phyloP scores from a whole-genome alignment of 2,113 vertebrate genomes.

The Sceloporus undulatus region DNA sequence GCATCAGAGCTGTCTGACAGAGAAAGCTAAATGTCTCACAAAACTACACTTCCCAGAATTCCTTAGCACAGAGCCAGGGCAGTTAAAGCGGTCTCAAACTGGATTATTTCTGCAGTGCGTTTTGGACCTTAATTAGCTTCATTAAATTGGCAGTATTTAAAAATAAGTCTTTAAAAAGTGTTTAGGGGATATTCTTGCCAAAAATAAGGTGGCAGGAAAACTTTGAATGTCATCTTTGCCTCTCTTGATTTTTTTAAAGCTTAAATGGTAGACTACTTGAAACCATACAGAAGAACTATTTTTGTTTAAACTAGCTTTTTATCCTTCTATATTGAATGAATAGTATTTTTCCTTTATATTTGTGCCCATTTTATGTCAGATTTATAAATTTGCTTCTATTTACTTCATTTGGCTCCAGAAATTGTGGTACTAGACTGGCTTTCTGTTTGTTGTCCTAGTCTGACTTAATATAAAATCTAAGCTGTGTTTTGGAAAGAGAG shows the following conservation, averaged over 20 bases:
- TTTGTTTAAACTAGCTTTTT: slow-evolving; percentile 54
- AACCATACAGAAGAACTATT: slow-evolving; percentile 41
- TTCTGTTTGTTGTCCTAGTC: slow-evolving; percentile 43
- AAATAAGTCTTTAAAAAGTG: slow-evolving; percentile 36
- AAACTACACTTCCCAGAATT: no score
- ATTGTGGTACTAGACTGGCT: slow-evolving; percentile 23
- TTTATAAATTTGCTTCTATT: slow-evolving; percentile 42
- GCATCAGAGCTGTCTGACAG: no score
- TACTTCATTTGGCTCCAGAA: slow-evolving; percentile 48
- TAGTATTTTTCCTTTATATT: slow-evolving; percentile 45
- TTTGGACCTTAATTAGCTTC: slow-evolving; percentile 13
- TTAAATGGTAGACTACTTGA: neutral
- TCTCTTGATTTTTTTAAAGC: slow-evolving; percentile 29
- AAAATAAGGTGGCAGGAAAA: slow-evolving; percentile 39
- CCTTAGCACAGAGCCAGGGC: no score
- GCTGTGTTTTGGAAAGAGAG: slow-evolving; percentile 34
- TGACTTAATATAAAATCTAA: slow-evolving; percentile 40
- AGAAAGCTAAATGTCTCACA: no score
- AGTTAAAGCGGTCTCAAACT: no score
- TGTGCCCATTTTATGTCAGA: slow-evolving; percentile 53
- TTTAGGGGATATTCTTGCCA: slow-evolving; percentile 42
- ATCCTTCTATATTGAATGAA: slow-evolving; percentile 55
- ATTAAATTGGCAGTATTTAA: slow-evolving; percentile 44
- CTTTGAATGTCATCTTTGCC: slow-evolving; percentile 45
- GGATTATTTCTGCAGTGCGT: no score